A percentile compares a stretch with the other conserved stretches of the same genome.
Evolutionary conservation across 2,888 invertebrate genomes (phyloP).

Genomic region (Hoplodrina ambigua): DNA sequence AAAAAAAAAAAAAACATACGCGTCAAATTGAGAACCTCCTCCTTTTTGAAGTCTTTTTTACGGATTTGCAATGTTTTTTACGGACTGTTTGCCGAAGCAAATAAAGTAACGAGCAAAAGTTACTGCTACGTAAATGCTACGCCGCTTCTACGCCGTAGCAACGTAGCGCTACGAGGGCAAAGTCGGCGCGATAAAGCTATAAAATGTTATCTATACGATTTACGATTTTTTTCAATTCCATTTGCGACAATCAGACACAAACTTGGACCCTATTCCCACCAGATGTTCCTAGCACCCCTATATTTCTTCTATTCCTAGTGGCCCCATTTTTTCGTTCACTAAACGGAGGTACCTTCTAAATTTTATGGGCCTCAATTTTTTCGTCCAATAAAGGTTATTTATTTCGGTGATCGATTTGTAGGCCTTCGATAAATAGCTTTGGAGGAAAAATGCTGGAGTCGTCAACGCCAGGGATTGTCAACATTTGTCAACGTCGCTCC

Average conservation of each 20-base stretch:
- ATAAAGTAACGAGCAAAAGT: conserved; percentile 21
- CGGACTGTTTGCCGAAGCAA: neutral
- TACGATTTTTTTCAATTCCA: conserved; percentile 51
- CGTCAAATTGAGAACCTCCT: too few relatives aligned
- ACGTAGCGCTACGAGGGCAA: conserved; percentile 32
- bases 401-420: conserved; percentile 33
- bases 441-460: conserved; percentile 40
- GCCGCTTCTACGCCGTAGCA: conserved; percentile 41
- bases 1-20: too few relatives aligned
- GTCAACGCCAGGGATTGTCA: conserved; percentile 55
- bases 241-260: conserved; percentile 42
- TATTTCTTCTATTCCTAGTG: conserved; percentile 23
- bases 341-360: conserved; percentile 3
- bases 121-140: conserved; percentile 29
- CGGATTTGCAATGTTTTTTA: conserved; percentile 15
- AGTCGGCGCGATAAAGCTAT: conserved; percentile 13
- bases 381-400: conserved; percentile 43
- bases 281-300: conserved; percentile 35
- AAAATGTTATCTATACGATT: conserved; percentile 49
- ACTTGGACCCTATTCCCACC: conserved; percentile 14
- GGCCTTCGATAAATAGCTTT: conserved; percentile 29
- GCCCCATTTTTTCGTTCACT: conserved; percentile 11
- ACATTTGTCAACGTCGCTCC: conserved; percentile 61
- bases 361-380: conserved; percentile 34
- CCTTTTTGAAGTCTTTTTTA: too few relatives aligned